Conservation (phyloP, 2,888 invertebrate genomes). For the Artemia sinica region DNA sequence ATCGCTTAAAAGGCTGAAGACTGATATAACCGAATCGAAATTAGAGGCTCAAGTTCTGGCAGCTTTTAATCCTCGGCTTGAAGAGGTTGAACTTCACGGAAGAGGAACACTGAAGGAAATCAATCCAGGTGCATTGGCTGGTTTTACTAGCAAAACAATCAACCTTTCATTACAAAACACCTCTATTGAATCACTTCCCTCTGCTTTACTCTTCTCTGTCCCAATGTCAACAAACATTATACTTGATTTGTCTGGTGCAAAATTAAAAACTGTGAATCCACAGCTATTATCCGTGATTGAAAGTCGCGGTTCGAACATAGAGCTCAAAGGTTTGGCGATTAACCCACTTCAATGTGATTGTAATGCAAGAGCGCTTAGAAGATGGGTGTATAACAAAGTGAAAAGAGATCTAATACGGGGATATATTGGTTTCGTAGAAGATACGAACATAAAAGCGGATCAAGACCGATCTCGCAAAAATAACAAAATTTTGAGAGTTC, state of each 20-base stretch:
- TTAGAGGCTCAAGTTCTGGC: constrained; percentile 30
- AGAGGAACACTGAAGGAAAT: constrained; percentile 48
- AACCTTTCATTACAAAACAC: constrained; percentile 61
- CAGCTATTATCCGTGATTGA: constrained; percentile 63
- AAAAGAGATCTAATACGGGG: background rate
- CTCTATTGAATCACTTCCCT: constrained; percentile 55
- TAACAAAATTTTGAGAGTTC: background rate
- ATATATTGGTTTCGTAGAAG: background rate
- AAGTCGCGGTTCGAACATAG: constrained; percentile 56
- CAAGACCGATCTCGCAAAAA: background rate
- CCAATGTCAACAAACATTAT: constrained; percentile 64
- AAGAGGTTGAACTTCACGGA: constrained; percentile 54
- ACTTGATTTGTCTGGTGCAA: constrained; percentile 60
- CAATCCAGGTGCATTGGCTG: constrained; percentile 64
- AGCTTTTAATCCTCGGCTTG: constrained; percentile 56
- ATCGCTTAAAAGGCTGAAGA: constrained; percentile 54
- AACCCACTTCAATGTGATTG: constrained; percentile 77
- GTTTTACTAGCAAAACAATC: constrained; percentile 48
- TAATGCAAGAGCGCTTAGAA: constrained; percentile 53
- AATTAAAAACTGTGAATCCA: constrained; percentile 52
- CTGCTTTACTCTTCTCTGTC: constrained; percentile 65
- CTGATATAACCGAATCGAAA: constrained; percentile 63
- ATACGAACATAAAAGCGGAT: background rate
- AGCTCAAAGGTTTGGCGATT: constrained; percentile 51
- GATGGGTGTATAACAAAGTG: constrained; percentile 42